These are phyloP conservation scores for Indri indri DNA, from an alignment of 2,113 vertebrate genomes.

Conservation along the genomic window DNA sequence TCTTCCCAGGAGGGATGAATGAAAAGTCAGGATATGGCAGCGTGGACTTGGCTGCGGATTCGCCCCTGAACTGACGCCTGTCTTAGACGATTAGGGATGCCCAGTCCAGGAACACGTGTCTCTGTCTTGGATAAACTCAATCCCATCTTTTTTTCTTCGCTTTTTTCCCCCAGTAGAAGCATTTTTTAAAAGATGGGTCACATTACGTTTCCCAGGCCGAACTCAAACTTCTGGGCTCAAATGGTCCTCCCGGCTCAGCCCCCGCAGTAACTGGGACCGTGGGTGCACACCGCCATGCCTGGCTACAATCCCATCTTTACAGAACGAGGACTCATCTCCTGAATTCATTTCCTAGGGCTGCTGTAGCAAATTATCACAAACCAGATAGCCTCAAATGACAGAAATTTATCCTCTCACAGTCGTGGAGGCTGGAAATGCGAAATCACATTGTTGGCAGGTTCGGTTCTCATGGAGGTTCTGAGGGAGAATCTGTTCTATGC, in stretches of 20 bases:
- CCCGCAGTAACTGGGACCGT: no score
- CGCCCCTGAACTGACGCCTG: rapidly evolving
- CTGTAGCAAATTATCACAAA: not conserved
- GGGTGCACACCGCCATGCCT: no score
- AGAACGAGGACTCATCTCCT: no score
- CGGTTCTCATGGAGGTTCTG: no score
- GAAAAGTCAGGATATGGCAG: not conserved
- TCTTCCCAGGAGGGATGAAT: not conserved
- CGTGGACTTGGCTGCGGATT: rapidly evolving
- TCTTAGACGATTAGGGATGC: not conserved
- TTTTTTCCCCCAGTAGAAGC: no score
- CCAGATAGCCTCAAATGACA: not conserved
- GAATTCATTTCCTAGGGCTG: not conserved
- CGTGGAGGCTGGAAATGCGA: not conserved
- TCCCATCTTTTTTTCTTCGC: no score
- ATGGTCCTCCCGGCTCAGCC: no score
- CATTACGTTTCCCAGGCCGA: no score
- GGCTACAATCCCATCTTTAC: no score
- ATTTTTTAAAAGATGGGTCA: no score
- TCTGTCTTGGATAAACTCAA: not conserved
- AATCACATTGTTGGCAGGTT: not conserved
- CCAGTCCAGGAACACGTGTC: not conserved
- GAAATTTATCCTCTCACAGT: not conserved
- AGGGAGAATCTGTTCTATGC: no score
- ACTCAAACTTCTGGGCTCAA: no score